Conservation (phyloP, 2,113 vertebrate species). For the Cyprinus carpio region DNA sequence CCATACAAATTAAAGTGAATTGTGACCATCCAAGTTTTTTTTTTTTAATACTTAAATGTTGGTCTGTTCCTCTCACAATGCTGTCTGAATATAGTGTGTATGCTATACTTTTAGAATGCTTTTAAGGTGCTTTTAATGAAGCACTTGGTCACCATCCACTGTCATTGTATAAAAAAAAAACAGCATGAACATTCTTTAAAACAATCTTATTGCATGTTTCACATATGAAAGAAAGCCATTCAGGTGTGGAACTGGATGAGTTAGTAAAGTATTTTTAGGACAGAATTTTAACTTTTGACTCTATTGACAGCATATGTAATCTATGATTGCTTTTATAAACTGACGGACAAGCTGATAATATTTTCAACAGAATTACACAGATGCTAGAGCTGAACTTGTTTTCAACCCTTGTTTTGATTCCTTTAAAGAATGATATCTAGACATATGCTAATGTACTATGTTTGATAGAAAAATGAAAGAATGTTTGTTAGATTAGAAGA, state of each 20-base stretch:
- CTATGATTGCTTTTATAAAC: not conserved
- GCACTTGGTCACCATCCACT: too few relatives aligned
- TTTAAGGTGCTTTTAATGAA: too few relatives aligned
- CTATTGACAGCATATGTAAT: not conserved
- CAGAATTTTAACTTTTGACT: not conserved
- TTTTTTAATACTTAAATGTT: too few relatives aligned
- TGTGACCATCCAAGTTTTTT: not conserved
- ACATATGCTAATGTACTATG: not conserved
- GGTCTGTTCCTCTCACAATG: too few relatives aligned
- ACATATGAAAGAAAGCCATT: not conserved
- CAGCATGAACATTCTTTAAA: not conserved
- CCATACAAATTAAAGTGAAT: not conserved
- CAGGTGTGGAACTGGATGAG: not conserved
- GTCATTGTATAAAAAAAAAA: not conserved
- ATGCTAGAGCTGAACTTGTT: constrained; percentile 17
- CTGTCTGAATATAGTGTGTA: too few relatives aligned
- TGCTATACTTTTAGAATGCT: too few relatives aligned
- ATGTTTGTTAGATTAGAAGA: not conserved
- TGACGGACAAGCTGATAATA: not conserved
- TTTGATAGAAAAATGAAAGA: not conserved
- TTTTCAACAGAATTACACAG: not conserved
- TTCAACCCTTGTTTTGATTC: constrained; percentile 4
- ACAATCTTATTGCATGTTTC: not conserved
- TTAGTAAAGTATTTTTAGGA: too few relatives aligned
- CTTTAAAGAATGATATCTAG: not conserved